Evolutionary conservation across 1,140 invertebrate species (phyloP).

Genomic region (Cecropterus lyciades): DNA sequence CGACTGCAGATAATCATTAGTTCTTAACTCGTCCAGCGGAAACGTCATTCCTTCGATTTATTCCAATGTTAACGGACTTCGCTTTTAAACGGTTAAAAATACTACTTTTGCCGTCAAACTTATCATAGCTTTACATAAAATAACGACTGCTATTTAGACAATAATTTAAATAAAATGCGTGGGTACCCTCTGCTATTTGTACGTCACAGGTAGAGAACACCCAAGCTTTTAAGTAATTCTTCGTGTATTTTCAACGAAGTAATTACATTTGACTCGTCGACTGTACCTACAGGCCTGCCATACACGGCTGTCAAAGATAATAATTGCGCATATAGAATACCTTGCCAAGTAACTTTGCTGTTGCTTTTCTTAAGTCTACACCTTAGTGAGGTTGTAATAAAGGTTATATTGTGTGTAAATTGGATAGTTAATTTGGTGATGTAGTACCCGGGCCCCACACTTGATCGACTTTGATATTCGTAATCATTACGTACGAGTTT

Average conservation of each 20-base stretch:
- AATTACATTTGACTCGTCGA: constrained; percentile 47
- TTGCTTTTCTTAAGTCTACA: constrained; percentile 26
- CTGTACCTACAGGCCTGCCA: constrained; percentile 62
- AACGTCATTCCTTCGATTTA: constrained; percentile 35
- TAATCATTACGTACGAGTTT: constrained; percentile 66
- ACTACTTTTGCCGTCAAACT: constrained; percentile 32
- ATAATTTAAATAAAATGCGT: constrained; percentile 16
- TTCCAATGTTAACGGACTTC: constrained; percentile 24
- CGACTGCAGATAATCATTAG: constrained; percentile 32
- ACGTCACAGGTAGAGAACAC: constrained; percentile 19
- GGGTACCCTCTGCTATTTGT: constrained; percentile 16
- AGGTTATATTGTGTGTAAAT: constrained; percentile 13
- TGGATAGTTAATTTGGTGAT: constrained; percentile 51
- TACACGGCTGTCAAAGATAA: constrained; percentile 78
- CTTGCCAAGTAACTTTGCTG: constrained; percentile 56
- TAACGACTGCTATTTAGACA: constrained; percentile 2
- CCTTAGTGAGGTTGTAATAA: constrained; percentile 44
- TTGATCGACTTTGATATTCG: constrained; percentile 74
- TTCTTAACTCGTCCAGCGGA: constrained; percentile 23
- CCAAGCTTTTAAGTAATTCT: constrained; percentile 34
- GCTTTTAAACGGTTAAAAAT: constrained; percentile 18
- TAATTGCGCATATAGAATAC: constrained; percentile 80
- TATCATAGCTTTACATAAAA: constrained; percentile 16
- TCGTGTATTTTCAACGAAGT: constrained; percentile 14
- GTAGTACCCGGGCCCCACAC: constrained; percentile 63